Evolutionary conservation across 30 jellyfish, hydroid and myxozoan genomes (phyloP), one percentile per base, ranked within the genome.

Genomic region (Clytia hemisphaerica): DNA sequence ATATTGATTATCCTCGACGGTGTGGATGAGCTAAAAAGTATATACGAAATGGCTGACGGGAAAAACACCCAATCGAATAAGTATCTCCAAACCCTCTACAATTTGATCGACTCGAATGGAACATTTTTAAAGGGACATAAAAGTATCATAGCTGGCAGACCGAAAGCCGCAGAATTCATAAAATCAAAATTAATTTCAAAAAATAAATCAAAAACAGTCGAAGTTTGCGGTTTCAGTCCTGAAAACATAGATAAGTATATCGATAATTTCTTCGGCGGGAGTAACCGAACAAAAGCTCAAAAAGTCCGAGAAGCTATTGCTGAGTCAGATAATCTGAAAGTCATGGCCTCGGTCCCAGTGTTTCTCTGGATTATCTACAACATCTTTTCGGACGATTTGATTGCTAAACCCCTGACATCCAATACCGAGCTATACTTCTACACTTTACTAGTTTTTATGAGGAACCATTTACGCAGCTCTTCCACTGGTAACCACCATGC

Each of bases 111-210:
- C 44, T n/a, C 30, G 16, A 1, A 57, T 22, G 25, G 44, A 26
- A 22, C 51, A 26, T 0, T 57, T 22, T 22, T 57, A 22, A 38
- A 38, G 4, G 70, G 70, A 22, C 70, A 57, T 45, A 57, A 57
- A 31, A 57, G 44, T 10, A n/a, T 57, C 25, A 26, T 57, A 6
- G 70, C 70, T 5, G 70, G 70, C 44, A 38, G 70, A 6, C 70
- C 49, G 30, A 45, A 57, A 57, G 70, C 35, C 4, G 25, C 45
- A n/a, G 70, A 26, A 57, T 22, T n/a, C 6, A 9, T 57, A 16
- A n/a, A 16, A n/a, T 3, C 5, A 16, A n/a, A 26, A 28, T 57
- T 57, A 22, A n/a, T 16, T 4, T n/a, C 25, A 5, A 1, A 31
- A 57, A 22, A 5, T 6, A 21, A 38, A 14, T 22, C 30, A 16